These are phyloP conservation scores for Trimorus sp. DNA, from an alignment of 2,888 invertebrate genomes.

Conservation along the genomic window DNA sequence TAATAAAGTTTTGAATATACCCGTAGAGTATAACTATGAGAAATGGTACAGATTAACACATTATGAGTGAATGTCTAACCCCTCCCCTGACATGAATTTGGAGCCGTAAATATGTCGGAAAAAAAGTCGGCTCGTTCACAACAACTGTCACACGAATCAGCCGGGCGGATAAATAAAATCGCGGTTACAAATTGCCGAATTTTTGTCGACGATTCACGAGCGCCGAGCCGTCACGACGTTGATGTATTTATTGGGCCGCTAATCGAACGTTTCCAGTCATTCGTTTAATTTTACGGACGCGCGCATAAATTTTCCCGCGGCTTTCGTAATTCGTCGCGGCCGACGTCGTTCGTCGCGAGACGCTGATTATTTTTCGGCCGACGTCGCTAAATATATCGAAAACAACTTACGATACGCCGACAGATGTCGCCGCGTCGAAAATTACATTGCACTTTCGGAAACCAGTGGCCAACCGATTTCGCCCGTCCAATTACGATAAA, in stretches of 20 bases:
- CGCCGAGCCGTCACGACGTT: not conserved
- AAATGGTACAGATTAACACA: no score
- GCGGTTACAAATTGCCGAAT: no score
- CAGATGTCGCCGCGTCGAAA: conserved; percentile 54
- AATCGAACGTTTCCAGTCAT: conserved; percentile 47
- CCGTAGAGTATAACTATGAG: no score
- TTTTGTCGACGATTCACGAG: no score
- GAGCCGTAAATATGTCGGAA: no score
- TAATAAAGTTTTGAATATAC: no score
- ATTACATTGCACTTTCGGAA: conserved; percentile 62
- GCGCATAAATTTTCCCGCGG: conserved; percentile 19
- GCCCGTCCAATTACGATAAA: conserved; percentile 35
- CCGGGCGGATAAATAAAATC: no score
- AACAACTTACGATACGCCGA: conserved; percentile 56
- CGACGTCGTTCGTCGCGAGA: conserved; percentile 43
- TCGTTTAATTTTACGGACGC: conserved; percentile 47
- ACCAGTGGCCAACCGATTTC: conserved; percentile 42
- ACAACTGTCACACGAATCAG: no score
- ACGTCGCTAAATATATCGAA: conserved; percentile 51
- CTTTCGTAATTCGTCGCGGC: conserved; percentile 37
- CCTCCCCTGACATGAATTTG: no score
- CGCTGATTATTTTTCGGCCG: conserved; percentile 57
- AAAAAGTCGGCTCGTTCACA: no score
- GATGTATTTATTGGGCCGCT: conserved; percentile 49
- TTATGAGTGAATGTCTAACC: no score